Evolutionary conservation across 2,113 vertebrate genomes (phyloP).

Genomic region (Stercorarius parasiticus): DNA sequence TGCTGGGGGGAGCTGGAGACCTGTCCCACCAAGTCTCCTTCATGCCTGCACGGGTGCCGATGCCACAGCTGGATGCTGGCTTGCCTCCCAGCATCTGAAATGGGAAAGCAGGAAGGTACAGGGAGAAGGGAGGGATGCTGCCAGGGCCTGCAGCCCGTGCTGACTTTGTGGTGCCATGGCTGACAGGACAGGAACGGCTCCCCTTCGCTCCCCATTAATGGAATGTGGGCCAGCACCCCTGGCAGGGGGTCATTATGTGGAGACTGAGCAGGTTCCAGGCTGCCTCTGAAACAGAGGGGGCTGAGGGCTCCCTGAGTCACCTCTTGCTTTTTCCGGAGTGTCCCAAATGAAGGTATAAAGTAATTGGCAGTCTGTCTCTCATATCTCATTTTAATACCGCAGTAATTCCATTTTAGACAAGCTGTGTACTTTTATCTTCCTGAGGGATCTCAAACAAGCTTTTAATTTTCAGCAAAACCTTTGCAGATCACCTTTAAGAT

Average conservation of each 20-base stretch:
- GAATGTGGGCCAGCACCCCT: background rate
- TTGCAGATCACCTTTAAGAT: background rate
- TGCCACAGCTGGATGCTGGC: background rate
- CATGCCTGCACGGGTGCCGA: accelerated
- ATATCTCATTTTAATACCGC: background rate
- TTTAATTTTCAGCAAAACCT: slow-evolving; percentile 49
- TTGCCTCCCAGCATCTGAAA: background rate
- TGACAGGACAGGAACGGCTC: background rate
- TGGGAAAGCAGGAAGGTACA: background rate
- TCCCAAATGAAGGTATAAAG: background rate
- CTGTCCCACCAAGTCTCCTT: background rate
- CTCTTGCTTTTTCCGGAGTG: background rate
- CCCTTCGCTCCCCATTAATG: accelerated
- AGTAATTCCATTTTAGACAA: slow-evolving; percentile 29
- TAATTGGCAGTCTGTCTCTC: background rate
- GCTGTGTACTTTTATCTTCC: background rate
- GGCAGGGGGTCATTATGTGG: accelerated
- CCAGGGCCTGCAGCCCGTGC: background rate
- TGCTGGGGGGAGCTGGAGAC: background rate
- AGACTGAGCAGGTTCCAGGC: background rate
- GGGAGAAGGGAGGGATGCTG: background rate
- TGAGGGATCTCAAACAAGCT: slow-evolving; percentile 39
- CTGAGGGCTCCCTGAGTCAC: accelerated
- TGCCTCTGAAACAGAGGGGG: background rate
- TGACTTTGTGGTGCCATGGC: background rate